A percentile compares a stretch with the other conserved stretches of the same genome.
phyloP scores from a whole-genome alignment of 2,797 vertebrate species.

The Buceros bicornis region DNA sequence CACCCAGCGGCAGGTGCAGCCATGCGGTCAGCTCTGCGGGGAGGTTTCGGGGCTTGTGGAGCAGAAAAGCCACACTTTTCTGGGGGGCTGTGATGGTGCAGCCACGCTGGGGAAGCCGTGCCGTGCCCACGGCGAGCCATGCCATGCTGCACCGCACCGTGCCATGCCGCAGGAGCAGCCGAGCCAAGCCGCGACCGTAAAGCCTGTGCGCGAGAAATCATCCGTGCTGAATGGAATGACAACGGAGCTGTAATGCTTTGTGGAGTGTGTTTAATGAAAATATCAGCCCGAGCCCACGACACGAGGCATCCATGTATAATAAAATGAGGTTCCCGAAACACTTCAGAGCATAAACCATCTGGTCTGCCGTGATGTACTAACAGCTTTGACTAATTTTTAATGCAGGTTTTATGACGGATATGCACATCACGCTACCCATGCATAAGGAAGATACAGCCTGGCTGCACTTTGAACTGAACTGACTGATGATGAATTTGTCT shows the following conservation, averaged over 20 bases:
- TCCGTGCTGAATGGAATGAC: conserved; percentile 26
- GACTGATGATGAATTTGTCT: conserved; percentile 50
- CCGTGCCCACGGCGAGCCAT: too few relatives aligned
- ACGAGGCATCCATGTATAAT: conserved; percentile 32
- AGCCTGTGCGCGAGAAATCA: neutral
- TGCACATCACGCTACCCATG: conserved; percentile 43
- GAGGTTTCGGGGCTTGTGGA: accelerated
- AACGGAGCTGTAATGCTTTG: conserved; percentile 8
- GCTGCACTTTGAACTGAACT: conserved; percentile 11
- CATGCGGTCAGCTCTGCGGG: accelerated
- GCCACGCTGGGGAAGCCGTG: too few relatives aligned
- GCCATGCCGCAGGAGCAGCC: neutral
- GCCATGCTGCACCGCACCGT: too few relatives aligned
- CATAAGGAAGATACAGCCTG: conserved; percentile 29
- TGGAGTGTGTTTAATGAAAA: conserved; percentile 63
- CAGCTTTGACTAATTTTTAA: conserved; percentile 64
- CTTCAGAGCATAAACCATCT: conserved; percentile 71
- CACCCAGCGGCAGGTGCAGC: accelerated
- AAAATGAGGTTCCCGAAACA: conserved; percentile 61
- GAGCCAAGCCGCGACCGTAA: neutral
- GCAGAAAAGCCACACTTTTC: neutral
- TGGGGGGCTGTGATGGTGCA: neutral
- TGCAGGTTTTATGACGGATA: conserved; percentile 65
- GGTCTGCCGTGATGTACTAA: conserved; percentile 60
- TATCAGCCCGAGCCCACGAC: conserved; percentile 32